Conservation (phyloP, 2,888 invertebrate genomes). For the Cacoxenus indagator region DNA sequence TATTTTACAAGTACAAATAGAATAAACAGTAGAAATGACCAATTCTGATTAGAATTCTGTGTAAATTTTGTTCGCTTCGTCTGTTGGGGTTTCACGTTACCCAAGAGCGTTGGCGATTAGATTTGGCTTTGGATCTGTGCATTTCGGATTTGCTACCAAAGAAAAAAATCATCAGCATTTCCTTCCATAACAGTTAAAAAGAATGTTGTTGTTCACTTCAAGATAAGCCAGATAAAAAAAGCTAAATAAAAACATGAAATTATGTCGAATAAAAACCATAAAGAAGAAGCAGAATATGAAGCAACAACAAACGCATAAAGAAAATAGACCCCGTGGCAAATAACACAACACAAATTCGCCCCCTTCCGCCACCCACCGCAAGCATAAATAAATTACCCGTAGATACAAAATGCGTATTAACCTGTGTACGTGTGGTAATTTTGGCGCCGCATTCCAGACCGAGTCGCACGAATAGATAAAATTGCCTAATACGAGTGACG, state of each 20-base stretch:
- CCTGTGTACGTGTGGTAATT: slow-evolving; percentile 56
- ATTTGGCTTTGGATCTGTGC: slow-evolving; percentile 7
- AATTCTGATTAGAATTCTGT: slow-evolving; percentile 1
- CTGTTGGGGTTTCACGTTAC: slow-evolving; percentile 1
- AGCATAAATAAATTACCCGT: no score
- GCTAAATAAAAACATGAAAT: background rate
- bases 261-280: slow-evolving; percentile 39
- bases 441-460: slow-evolving; percentile 48
- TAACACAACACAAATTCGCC: slow-evolving; percentile 36
- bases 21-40: slow-evolving; percentile 3
- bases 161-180: background rate
- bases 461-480: slow-evolving; percentile 39
- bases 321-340: slow-evolving; percentile 48
- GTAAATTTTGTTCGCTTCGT: background rate
- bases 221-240: slow-evolving; percentile 20
- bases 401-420: slow-evolving; percentile 39
- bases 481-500: slow-evolving; percentile 42
- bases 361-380: no score
- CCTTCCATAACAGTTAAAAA: background rate
- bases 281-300: background rate
- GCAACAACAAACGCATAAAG: background rate
- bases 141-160: background rate
- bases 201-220: background rate
- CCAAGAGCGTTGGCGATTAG: slow-evolving; percentile 1
- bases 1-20: background rate